Conservation (phyloP, 2,113 vertebrate genomes). For the Odobenus rosmarus region DNA sequence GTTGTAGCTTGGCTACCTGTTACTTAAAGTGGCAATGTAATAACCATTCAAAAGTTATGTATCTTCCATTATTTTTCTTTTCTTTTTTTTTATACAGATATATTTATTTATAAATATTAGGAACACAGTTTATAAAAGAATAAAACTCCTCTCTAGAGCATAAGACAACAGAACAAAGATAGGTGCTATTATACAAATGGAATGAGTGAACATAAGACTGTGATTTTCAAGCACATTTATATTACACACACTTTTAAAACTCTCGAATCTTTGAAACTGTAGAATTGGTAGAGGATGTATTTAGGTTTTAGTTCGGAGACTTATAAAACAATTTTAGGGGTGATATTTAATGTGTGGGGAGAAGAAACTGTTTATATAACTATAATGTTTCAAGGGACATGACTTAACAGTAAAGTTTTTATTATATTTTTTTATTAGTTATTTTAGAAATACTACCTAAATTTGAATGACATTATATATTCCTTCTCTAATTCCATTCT, state of each 20-base stretch:
- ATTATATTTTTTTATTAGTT: background rate
- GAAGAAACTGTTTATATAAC: background rate
- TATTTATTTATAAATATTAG: constrained; percentile 46
- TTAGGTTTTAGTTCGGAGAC: background rate
- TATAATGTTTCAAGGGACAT: background rate
- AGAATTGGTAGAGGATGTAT: background rate
- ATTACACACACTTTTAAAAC: background rate
- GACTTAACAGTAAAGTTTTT: constrained; percentile 11
- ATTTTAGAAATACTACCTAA: background rate
- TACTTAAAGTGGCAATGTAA: background rate
- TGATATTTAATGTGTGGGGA: background rate
- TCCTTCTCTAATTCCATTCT: background rate
- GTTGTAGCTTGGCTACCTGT: background rate
- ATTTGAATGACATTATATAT: background rate
- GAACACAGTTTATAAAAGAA: constrained; percentile 30
- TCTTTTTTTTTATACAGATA: background rate
- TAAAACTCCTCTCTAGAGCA: constrained; percentile 19
- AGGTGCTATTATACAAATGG: background rate
- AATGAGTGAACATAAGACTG: background rate
- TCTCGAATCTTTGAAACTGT: background rate
- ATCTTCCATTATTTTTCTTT: background rate
- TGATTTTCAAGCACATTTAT: constrained; percentile 2
- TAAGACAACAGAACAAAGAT: background rate
- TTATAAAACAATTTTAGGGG: background rate
- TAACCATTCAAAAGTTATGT: background rate